Evolutionary conservation across 1,140 invertebrate species (phyloP), one percentile per base, ranked within the genome.

Genomic region (Apis dorsata): DNA sequence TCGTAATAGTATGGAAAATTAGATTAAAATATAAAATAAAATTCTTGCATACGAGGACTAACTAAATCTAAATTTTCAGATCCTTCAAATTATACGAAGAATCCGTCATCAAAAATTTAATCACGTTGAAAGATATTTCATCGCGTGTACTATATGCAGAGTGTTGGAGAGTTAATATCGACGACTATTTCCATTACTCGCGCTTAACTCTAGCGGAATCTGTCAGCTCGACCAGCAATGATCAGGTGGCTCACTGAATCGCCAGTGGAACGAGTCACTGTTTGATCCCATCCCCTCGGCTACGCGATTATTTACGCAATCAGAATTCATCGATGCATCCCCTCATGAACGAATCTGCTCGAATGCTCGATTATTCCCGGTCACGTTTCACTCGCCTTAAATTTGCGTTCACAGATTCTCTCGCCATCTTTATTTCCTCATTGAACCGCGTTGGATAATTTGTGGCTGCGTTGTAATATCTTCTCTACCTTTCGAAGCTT

Each of bases 131-230:
- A 19, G 21, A 49, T 51, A 17, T 70, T 17, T 12, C 68, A 9
- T 21, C 21, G n/a, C 44, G 44, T 49, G 13, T 71, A 19, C n/a
- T 21, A 13, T 53, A n/a, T 19, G n/a, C 73, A 51, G 59, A 75
- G 44, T 13, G 24, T 44, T 24, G 44, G 59, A 53, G 60, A 24
- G 53, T 81, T 81, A 66, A 81, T 74, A 73, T 55, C 59, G 17
- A 65, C 70, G 79, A 65, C 79, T 72, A 74, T 81, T 81, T 81
- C 71, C 71, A 74, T 81, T 74, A 44, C 60, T 81, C 79, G 62
- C 62, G 74, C 79, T 81, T 66, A 76, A 81, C 72, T 81, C 51
- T 21, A 11, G 49, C 49, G 15, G 28, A 73, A 80, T 63, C 59
- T 80, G 69, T 71, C 68, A 62, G 68, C 24, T 24, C 68, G 57